Percentiles rank a stretch among this genome's conserved stretches.
Conservation (phyloP, 2,888 invertebrate species). For the Orthosia gracilis region DNA sequence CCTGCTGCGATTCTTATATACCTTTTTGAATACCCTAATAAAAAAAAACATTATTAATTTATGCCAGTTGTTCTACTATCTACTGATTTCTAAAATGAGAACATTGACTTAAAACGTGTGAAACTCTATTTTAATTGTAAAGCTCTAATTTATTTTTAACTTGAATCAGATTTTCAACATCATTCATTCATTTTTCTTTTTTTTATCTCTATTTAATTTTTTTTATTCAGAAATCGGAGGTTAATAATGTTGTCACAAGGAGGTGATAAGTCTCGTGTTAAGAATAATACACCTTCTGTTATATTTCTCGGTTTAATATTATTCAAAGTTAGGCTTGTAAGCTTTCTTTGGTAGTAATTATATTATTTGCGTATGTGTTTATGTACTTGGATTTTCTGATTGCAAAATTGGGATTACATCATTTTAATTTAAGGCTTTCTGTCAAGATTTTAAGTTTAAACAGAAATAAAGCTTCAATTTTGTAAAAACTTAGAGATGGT, state of each 20-base stretch:
- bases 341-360: neutral
- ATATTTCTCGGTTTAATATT: neutral
- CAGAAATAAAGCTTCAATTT: neutral
- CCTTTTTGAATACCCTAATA: too few species aligned
- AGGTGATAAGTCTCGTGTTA: neutral
- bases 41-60: too few species aligned
- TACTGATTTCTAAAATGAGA: too few species aligned
- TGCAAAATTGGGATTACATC: neutral
- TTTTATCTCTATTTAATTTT: too few species aligned
- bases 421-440: neutral
- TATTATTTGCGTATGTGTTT: slow-evolving; percentile 3
- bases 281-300: neutral
- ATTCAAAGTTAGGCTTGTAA: slow-evolving; percentile 4
- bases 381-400: neutral
- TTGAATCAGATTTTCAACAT: too few species aligned
- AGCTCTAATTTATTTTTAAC: neutral
- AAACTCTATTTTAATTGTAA: neutral
- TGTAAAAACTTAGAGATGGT: neutral
- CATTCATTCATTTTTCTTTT: too few species aligned
- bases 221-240: too few species aligned
- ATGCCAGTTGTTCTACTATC: too few species aligned
- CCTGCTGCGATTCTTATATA: too few species aligned
- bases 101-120: too few species aligned
- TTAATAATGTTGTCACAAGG: neutral
- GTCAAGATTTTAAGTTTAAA: neutral